phyloP scores from a whole-genome alignment of 2,113 vertebrate species.

The Myocastor coypus region DNA sequence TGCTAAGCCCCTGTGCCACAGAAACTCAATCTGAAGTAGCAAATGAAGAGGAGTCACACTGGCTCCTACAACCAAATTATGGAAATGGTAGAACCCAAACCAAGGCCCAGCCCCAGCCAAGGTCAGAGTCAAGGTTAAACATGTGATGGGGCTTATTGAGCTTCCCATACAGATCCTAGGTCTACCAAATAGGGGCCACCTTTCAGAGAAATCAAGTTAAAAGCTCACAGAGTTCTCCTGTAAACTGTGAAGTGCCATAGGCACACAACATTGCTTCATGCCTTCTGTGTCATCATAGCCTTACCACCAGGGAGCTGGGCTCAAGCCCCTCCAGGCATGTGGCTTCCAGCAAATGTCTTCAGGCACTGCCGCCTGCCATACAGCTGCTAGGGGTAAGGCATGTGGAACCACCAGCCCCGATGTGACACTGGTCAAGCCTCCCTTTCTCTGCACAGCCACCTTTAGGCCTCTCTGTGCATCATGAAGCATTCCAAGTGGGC shows the following conservation, averaged over 20 bases:
- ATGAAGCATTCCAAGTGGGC: rapidly evolving
- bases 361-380: background rate
- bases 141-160: background rate
- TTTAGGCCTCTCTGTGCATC: background rate
- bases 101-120: background rate
- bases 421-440: background rate
- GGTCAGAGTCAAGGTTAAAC: background rate
- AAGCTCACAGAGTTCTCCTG: background rate
- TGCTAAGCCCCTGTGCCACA: rapidly evolving
- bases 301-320: too few relatives aligned
- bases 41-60: rapidly evolving
- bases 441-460: background rate
- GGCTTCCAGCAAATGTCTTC: background rate
- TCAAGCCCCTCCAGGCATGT: background rate
- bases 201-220: background rate
- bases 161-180: background rate
- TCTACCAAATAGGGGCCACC: background rate
- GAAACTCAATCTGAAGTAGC: background rate
- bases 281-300: background rate
- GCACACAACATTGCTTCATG: background rate
- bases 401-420: rapidly evolving
- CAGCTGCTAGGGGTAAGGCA: rapidly evolving
- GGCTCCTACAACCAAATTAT: background rate
- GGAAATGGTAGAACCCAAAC: background rate
- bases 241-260: rapidly evolving